Evolutionary conservation across 2,888 invertebrate genomes (phyloP).

Genomic region (Nomada fucata): DNA sequence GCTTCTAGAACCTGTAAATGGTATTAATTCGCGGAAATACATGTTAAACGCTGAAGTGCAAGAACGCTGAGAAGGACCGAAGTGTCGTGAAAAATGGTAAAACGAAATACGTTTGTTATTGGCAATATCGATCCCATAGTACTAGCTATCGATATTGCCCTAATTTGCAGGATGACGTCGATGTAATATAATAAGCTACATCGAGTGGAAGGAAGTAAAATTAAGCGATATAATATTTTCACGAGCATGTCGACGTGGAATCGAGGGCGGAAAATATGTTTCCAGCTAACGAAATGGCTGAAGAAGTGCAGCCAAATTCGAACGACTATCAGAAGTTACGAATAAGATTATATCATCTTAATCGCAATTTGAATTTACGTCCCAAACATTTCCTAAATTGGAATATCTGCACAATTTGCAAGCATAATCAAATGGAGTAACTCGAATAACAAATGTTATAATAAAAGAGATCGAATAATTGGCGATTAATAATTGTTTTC

Average conservation of each 20-base stretch:
- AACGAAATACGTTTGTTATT: not conserved
- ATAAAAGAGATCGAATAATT: no score
- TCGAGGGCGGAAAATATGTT: not conserved
- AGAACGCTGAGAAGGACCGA: not conserved
- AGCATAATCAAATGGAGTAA: no score
- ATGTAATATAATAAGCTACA: slow-evolving; percentile 3
- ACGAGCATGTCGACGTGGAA: not conserved
- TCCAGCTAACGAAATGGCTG: not conserved
- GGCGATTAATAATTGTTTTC: no score
- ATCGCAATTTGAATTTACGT: no score
- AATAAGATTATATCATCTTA: no score
- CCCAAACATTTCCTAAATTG: no score
- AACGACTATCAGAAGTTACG: no score
- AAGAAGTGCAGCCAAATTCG: not conserved
- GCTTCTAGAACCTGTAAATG: no score
- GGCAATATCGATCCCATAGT: not conserved
- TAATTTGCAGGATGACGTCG: not conserved
- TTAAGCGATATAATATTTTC: slow-evolving; percentile 4
- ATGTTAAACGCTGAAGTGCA: not conserved
- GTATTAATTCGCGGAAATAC: not conserved
- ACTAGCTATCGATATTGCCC: not conserved
- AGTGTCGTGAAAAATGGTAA: not conserved
- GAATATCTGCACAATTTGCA: no score
- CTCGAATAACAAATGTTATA: no score
- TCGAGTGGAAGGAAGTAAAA: slow-evolving; percentile 15